Conservation (phyloP, 2,888 invertebrate species). For the Spialia ferax region DNA sequence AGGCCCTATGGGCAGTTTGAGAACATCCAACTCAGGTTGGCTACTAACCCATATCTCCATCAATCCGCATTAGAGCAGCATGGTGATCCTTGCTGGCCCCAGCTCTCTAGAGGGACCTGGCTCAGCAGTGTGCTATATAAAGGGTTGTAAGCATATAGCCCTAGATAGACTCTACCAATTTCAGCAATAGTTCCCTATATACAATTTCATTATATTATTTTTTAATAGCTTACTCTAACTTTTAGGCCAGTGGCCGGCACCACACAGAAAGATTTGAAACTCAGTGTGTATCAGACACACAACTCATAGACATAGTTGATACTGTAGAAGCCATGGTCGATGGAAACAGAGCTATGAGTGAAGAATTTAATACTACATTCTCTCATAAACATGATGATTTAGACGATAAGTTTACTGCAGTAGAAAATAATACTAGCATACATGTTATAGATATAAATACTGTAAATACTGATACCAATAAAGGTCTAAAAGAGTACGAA, state of each 20-base stretch:
- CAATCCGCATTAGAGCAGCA: no score
- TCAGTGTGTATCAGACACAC: slow-evolving; percentile 71
- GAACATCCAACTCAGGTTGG: no score
- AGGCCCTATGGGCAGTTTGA: no score
- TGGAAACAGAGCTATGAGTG: slow-evolving; percentile 57
- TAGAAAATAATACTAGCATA: neutral
- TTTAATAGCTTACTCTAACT: neutral
- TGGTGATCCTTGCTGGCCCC: no score
- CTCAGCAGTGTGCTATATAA: no score
- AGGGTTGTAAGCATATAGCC: no score
- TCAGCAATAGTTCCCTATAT: no score
- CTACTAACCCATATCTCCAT: no score
- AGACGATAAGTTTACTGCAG: neutral
- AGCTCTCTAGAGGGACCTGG: no score
- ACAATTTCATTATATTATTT: no score
- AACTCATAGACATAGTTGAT: slow-evolving; percentile 68
- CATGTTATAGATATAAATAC: neutral
- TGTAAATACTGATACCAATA: neutral
- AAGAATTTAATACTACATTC: slow-evolving; percentile 67
- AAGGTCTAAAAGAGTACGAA: neutral
- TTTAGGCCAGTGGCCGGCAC: slow-evolving; percentile 46
- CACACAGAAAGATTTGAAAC: slow-evolving; percentile 65
- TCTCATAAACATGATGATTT: slow-evolving; percentile 31
- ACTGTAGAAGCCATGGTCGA: slow-evolving; percentile 62
- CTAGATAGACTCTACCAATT: no score